Evolutionary conservation across 2,888 invertebrate species (phyloP), one percentile per base, ranked within the genome.

Genomic region (Merodon equestris): DNA sequence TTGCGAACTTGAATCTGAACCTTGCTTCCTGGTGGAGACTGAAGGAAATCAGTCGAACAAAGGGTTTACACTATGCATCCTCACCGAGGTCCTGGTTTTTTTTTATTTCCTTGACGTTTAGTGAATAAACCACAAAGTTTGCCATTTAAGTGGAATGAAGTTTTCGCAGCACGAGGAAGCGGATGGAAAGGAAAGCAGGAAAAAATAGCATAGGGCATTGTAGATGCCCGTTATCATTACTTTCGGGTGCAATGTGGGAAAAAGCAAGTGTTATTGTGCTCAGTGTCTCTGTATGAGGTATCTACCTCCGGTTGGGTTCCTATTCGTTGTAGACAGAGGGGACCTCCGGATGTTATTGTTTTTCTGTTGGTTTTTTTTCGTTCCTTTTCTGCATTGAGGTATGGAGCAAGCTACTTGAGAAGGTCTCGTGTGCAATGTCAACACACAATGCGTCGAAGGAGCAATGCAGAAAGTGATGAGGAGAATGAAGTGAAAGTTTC

Each of bases 101-200:
- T 27, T 27, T 27, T 48, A 34, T 2, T 17, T n/a, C 10, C 1
- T 34, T 9, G 15, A 10, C n/a, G 64, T 64, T 47, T 47, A 63
- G 73, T 70, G 73, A 64, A 79, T 70, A 60, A 58, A 79, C 79
- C 74, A 56, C 58, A 47, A 79, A 79, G 79, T 79, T 79, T 79
- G 64, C 50, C 38, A 58, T 72, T 64, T 58, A 40, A 63, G 57
- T 27, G 27, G 71, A 72, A 63, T 57, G 63, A 72, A 72, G 50
- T 57, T 58, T 27, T 27, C 27, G 7, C 7, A 27, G 7, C 27
- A 2, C 2, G 27, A 2, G 27, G 27, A 27, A 7, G 27, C 27
- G 27, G 27, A 27, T 4, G 27, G 27, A 27, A 27, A 27, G 27
- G 27, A 27, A 7, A 27, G 7, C 27, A 27, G 27, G 27, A 27